Percentiles rank a stretch among this genome's conserved stretches.
These are phyloP conservation scores for Enteromius argenteus DNA, from an alignment of 2,797 vertebrate species.

Conservation along the genomic window DNA sequence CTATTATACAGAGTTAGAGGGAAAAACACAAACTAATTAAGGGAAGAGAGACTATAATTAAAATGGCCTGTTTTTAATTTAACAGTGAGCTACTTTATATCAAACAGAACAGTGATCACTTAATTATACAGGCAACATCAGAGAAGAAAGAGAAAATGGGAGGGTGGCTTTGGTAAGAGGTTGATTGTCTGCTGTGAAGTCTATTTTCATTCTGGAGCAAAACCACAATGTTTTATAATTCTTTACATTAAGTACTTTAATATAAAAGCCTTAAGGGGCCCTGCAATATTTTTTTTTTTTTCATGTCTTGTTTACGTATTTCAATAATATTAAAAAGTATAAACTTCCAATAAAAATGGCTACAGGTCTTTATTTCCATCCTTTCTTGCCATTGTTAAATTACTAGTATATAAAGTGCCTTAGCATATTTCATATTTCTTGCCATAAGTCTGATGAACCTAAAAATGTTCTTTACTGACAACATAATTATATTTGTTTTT, in stretches of 20 bases:
- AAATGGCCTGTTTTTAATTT: conserved; percentile 58
- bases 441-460: background rate
- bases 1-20: conserved; percentile 49
- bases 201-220: background rate
- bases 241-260: background rate
- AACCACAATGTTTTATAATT: background rate
- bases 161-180: background rate
- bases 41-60: conserved; percentile 58
- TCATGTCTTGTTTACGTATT: background rate
- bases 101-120: conserved; percentile 72
- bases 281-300: background rate
- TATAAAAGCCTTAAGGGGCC: background rate
- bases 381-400: background rate
- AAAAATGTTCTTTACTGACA: background rate
- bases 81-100: conserved; percentile 54
- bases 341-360: background rate
- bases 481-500: background rate
- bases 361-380: background rate
- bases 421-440: too few species aligned
- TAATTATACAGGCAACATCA: conserved; percentile 60
- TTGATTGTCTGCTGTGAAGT: conserved; percentile 6
- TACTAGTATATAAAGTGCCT: background rate
- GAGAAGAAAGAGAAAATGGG: conserved; percentile 6
- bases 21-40: conserved; percentile 56
- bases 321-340: background rate